phyloP scores from a whole-genome alignment of 1,140 invertebrate genomes.

The Brachystomella parvula region DNA sequence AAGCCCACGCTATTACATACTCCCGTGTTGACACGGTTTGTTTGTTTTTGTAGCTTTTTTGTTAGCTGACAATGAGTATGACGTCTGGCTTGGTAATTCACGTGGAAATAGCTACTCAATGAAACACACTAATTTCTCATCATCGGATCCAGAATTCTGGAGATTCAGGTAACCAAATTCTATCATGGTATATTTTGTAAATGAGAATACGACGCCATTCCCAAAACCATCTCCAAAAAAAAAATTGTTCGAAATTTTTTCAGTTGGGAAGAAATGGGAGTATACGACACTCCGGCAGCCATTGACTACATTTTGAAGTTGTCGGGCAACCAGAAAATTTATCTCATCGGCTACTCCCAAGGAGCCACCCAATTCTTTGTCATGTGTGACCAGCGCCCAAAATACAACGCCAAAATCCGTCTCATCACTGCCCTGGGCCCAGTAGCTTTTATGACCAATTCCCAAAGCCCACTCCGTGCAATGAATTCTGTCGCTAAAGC shows the following conservation, averaged over 20 bases:
- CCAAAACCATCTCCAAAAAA: not conserved
- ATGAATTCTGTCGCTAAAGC: slow-evolving; percentile 40
- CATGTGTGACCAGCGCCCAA: slow-evolving; percentile 51
- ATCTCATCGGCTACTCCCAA: slow-evolving; percentile 59
- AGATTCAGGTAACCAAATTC: slow-evolving; percentile 22
- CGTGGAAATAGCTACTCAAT: slow-evolving; percentile 45
- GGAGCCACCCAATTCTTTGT: slow-evolving; percentile 58
- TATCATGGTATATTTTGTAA: no score
- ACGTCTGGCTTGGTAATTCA: slow-evolving; percentile 46
- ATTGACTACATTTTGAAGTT: slow-evolving; percentile 24
- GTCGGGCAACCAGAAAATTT: slow-evolving; percentile 38
- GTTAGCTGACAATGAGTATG: slow-evolving; percentile 43
- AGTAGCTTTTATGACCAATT: slow-evolving; percentile 54
- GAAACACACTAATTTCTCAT: slow-evolving; percentile 13
- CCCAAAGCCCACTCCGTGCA: slow-evolving; percentile 41
- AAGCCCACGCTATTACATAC: no score
- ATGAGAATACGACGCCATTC: no score
- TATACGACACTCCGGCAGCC: slow-evolving; percentile 43
- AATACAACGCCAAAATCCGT: slow-evolving; percentile 57
- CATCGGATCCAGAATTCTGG: slow-evolving; percentile 25
- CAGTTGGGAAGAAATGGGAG: slow-evolving; percentile 30
- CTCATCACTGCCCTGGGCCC: slow-evolving; percentile 60
- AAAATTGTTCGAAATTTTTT: not conserved
- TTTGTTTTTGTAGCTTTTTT: slow-evolving; percentile 37
- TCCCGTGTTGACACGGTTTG: no score